Evolutionary conservation across 2,888 invertebrate species (phyloP).

Genomic region (Colostygia pectinataria): DNA sequence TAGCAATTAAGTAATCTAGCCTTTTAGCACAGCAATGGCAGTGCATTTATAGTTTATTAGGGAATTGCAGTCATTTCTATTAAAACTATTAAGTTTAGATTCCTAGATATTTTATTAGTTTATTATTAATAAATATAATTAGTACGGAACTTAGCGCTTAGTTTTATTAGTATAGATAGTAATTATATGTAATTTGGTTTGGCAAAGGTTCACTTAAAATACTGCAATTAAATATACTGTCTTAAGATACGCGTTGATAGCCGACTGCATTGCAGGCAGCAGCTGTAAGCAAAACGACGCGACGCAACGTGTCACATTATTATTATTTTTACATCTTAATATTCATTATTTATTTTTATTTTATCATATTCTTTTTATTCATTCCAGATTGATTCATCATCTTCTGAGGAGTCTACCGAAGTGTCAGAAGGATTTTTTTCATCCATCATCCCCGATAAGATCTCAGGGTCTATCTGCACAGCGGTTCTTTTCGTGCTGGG

Average conservation of each 20-base stretch:
- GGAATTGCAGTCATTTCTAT: slow-evolving; percentile 25
- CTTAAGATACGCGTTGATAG: no score
- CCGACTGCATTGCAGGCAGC: no score
- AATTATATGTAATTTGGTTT: not conserved
- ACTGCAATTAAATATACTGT: no score
- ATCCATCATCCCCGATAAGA: slow-evolving; percentile 80
- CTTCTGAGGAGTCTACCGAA: slow-evolving; percentile 30
- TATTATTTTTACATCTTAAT: no score
- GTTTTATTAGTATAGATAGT: slow-evolving; percentile 15
- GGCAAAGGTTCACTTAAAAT: no score
- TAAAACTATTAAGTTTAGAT: slow-evolving; percentile 34
- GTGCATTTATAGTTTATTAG: slow-evolving; percentile 30
- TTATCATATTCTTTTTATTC: slow-evolving; percentile 25
- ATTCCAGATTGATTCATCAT: slow-evolving; percentile 65
- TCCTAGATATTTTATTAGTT: slow-evolving; percentile 6
- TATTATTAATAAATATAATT: not conserved
- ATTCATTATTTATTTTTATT: no score
- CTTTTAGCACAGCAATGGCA: slow-evolving; percentile 13
- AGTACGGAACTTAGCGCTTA: not conserved
- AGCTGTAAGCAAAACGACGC: no score
- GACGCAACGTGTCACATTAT: no score
- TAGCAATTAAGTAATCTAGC: not conserved
- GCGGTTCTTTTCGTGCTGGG: slow-evolving; percentile 85
- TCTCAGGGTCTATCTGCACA: slow-evolving; percentile 83
- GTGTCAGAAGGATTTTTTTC: slow-evolving; percentile 74